Conservation (phyloP, 37 sponge, comb jelly and placozoan genomes). For the Haliclona indistincta region DNA sequence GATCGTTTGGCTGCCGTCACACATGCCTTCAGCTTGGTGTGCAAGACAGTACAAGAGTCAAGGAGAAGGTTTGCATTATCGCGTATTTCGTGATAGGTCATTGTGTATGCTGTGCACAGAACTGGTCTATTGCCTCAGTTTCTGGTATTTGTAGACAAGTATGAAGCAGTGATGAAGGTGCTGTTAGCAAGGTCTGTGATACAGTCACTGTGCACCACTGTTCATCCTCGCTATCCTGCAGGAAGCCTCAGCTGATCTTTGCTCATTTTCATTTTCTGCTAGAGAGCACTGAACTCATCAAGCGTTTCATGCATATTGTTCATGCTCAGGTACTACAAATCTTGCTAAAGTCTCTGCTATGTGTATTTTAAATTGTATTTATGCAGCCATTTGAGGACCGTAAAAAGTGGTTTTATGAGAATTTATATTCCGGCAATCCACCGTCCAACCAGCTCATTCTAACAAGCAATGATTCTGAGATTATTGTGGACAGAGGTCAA, state of each 20-base stretch:
- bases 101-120: slow-evolving; percentile 1
- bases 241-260: slow-evolving; percentile 85
- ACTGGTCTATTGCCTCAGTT: slow-evolving; percentile 42
- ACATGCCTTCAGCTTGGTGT: slow-evolving; percentile 81
- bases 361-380: not conserved
- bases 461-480: slow-evolving; percentile 17
- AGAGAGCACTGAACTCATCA: slow-evolving; percentile 62
- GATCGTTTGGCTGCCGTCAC: slow-evolving; percentile 82
- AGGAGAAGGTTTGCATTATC: slow-evolving; percentile 28
- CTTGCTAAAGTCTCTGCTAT: not conserved
- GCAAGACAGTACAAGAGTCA: slow-evolving; percentile 43
- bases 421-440: slow-evolving; percentile 65
- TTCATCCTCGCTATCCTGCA: not conserved
- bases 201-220: not conserved
- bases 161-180: slow-evolving; percentile 76
- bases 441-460: slow-evolving; percentile 46
- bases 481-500: slow-evolving; percentile 80
- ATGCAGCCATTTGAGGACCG: slow-evolving; percentile 79
- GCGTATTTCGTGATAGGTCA: not conserved
- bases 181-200: slow-evolving; percentile 71
- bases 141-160: slow-evolving; percentile 51
- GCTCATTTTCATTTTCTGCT: slow-evolving; percentile 90
- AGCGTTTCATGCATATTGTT: slow-evolving; percentile 78
- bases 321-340: slow-evolving; percentile 37
- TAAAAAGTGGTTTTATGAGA: slow-evolving; percentile 97